A percentile compares a stretch with the other conserved stretches of the same genome.
phyloP scores from a whole-genome alignment of 2,888 invertebrate genomes.

The Heliconius ismenius region DNA sequence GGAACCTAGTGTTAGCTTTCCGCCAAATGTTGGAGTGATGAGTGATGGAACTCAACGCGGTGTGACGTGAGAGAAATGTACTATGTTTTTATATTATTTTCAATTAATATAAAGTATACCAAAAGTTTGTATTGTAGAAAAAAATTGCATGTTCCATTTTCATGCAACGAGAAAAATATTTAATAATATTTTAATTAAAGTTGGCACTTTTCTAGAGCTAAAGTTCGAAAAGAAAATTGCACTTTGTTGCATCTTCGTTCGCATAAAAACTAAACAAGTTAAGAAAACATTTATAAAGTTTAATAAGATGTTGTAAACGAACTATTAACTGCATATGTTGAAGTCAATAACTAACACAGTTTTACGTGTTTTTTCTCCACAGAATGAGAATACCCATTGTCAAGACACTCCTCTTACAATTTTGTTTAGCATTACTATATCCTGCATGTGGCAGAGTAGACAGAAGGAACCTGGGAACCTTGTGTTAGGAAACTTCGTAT shows the following conservation, averaged over 20 bases:
- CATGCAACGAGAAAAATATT: constrained; percentile 39
- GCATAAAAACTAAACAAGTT: constrained; percentile 32
- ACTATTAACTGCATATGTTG: background rate
- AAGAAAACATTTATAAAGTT: constrained; percentile 20
- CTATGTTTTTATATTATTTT: background rate
- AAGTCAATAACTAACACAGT: background rate
- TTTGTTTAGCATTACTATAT: too few species aligned
- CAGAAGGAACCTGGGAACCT: too few species aligned
- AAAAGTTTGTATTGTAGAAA: constrained; percentile 3
- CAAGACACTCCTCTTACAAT: too few species aligned
- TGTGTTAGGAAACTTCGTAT: too few species aligned
- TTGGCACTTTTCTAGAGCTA: constrained; percentile 42
- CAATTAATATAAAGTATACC: background rate
- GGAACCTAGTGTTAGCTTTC: too few species aligned
- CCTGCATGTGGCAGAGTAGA: too few species aligned
- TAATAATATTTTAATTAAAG: constrained; percentile 46
- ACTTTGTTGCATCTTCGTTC: constrained; percentile 40
- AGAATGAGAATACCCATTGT: too few species aligned
- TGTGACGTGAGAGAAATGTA: too few species aligned
- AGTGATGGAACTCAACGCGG: too few species aligned
- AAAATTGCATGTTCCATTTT: constrained; percentile 29
- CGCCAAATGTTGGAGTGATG: too few species aligned
- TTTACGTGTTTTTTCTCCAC: background rate
- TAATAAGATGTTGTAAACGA: constrained; percentile 22
- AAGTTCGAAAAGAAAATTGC: constrained; percentile 43